Base-by-base conservation (phyloP, 2,113 vertebrate genomes). In the Ictalurus furcatus region DNA sequence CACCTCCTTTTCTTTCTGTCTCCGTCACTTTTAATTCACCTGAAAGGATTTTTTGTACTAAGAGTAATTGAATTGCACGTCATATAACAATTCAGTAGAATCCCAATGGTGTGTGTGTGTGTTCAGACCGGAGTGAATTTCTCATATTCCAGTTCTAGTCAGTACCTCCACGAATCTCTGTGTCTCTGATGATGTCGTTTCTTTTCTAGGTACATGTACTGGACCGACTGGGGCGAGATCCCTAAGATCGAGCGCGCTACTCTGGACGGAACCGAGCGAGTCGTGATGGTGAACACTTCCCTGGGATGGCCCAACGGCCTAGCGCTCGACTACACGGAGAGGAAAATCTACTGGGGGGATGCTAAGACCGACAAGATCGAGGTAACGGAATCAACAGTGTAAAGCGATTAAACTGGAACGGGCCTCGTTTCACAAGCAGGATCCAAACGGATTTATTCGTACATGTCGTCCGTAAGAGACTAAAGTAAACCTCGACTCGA, bases 241-340 rank as follows among this genome's bases (percentile, higher is more conserved):
- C 98, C 98, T 0, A 99, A 99, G 95, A 99, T 99, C 0, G 98
- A 99, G 92, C 97, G 98, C 0, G 98, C 98, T 0, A 96, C 98
- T 0, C 91, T 99, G 91, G 98, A 99, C 78, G 98, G 98, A 21
- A 96, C 95, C 58, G 98, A 99, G 92, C 95, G 98, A 16, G 91
- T 97, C 78, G 96, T 99, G 63, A 92, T 99, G 95, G 98, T 99
- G 88, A 99, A 99, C 92, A 98, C 97, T 0, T 99, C 98, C 0
- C 96, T 99, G 86, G 98, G 98, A 11, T 99, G 98, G 98, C 98
- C 98, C 84, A 99, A 99, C 78, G 98, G 98, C 3, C 94, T 99
- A 90, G 97, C 98, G 0, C 90, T 99, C 89, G 98, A 99, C 95
- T 99, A 99, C 79, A 91, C 93, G 0, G 97, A 99, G 89, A 95